These are phyloP conservation scores for Stratiomys singularior DNA, from an alignment of 2,888 invertebrate species.

Conservation along the genomic window DNA sequence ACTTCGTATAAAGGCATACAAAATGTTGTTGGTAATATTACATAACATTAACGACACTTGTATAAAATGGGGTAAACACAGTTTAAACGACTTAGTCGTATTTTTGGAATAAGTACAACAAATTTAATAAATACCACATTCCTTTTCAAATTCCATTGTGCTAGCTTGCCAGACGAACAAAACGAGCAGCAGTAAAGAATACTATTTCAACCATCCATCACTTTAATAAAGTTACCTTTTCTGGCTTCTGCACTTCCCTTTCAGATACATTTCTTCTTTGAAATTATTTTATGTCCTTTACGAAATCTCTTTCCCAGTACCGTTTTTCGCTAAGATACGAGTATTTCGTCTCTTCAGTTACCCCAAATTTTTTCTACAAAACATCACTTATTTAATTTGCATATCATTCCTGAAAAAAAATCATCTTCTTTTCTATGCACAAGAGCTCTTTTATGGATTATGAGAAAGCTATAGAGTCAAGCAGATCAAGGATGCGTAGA, in stretches of 20 bases:
- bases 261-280: neutral
- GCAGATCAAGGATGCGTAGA: neutral
- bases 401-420: slow-evolving; percentile 26
- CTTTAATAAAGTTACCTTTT: slow-evolving; percentile 28
- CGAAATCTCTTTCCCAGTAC: neutral
- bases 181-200: slow-evolving; percentile 8
- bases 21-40: no score
- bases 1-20: no score
- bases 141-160: neutral
- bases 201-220: slow-evolving; percentile 6
- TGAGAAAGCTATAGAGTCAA: slow-evolving; percentile 27
- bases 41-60: no score
- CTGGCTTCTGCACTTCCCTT: neutral
- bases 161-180: neutral
- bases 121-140: neutral
- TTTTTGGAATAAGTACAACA: no score
- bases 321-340: neutral
- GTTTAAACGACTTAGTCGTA: no score
- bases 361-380: slow-evolving; percentile 1
- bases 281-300: slow-evolving; percentile 1
- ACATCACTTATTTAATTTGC: slow-evolving; percentile 38
- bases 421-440: neutral
- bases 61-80: no score
- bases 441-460: slow-evolving; percentile 37
- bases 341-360: neutral